phyloP scores from a whole-genome alignment of 1,140 invertebrate species.

The Euglossa dilemma region DNA sequence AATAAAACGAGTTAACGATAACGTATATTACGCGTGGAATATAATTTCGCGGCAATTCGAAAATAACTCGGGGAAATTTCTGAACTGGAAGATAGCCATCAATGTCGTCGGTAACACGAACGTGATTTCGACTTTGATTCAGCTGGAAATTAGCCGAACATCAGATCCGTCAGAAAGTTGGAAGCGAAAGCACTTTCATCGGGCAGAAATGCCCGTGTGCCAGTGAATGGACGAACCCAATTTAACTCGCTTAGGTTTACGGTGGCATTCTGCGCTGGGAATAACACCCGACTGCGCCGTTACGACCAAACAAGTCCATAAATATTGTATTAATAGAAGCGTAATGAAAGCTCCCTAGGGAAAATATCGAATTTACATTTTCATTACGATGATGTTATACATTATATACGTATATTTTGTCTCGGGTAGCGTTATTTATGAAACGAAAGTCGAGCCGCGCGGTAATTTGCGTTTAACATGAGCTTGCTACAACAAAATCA shows the following conservation, averaged over 20 bases:
- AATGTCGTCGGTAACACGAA: background rate
- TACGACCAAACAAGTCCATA: background rate
- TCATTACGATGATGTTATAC: background rate
- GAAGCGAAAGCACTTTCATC: slow-evolving; percentile 16
- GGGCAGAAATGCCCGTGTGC: background rate
- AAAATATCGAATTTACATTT: background rate
- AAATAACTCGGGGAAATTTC: background rate
- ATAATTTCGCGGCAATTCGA: background rate
- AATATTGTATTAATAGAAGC: background rate
- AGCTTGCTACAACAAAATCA: too few species aligned
- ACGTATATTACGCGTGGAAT: too few species aligned
- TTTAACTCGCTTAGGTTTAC: slow-evolving; percentile 34
- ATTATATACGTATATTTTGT: background rate
- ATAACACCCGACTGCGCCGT: background rate
- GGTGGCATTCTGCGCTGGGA: background rate
- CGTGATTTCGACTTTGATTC: background rate
- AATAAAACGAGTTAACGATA: too few species aligned
- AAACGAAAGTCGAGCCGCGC: too few species aligned
- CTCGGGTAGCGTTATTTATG: background rate
- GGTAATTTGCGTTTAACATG: too few species aligned
- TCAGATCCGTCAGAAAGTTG: slow-evolving; percentile 4
- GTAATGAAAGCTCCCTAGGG: too few species aligned
- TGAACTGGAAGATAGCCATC: background rate
- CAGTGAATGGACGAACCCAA: slow-evolving; percentile 19
- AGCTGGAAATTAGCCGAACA: background rate